Conservation (phyloP, 2,888 invertebrate species). For the Chymomyza caudatula region DNA sequence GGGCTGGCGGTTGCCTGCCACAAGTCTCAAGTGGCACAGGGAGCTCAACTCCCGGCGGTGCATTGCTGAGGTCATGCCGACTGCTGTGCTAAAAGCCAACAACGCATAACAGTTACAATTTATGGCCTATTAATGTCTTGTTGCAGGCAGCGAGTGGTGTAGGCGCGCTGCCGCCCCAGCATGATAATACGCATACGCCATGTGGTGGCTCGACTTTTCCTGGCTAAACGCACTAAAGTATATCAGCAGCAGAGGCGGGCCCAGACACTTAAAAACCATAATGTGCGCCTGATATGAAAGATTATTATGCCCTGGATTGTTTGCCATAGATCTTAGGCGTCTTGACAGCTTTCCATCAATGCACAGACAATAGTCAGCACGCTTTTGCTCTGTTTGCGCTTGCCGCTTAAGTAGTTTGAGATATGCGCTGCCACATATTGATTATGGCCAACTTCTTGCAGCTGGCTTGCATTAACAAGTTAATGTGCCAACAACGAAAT, state of each 20-base stretch:
- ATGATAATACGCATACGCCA: slow-evolving; percentile 49
- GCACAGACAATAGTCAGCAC: not conserved
- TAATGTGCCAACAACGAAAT: not conserved
- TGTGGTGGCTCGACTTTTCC: not conserved
- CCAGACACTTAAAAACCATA: slow-evolving; percentile 35
- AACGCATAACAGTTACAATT: slow-evolving; percentile 73
- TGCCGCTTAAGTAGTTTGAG: slow-evolving; percentile 31
- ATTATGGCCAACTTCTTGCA: slow-evolving; percentile 16
- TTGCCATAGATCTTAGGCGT: slow-evolving; percentile 13
- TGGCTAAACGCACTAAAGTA: not conserved
- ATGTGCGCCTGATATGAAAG: slow-evolving; percentile 37
- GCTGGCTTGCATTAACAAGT: not conserved
- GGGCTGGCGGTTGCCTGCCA: not conserved
- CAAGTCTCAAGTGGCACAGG: not conserved
- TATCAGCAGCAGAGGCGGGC: not conserved
- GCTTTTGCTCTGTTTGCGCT: not conserved
- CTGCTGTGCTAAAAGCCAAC: slow-evolving; percentile 69
- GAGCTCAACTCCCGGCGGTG: slow-evolving; percentile 40
- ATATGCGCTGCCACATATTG: slow-evolving; percentile 39
- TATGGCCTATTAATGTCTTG: slow-evolving; percentile 69
- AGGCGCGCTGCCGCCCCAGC: not conserved
- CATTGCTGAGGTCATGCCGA: slow-evolving; percentile 48
- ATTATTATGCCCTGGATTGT: slow-evolving; percentile 35
- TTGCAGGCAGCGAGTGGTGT: slow-evolving; percentile 5
- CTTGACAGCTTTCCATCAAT: not conserved